Evolutionary conservation across 2,888 invertebrate genomes (phyloP), one percentile per base, ranked within the genome.

Genomic region (Lasioglossum calceatum): DNA sequence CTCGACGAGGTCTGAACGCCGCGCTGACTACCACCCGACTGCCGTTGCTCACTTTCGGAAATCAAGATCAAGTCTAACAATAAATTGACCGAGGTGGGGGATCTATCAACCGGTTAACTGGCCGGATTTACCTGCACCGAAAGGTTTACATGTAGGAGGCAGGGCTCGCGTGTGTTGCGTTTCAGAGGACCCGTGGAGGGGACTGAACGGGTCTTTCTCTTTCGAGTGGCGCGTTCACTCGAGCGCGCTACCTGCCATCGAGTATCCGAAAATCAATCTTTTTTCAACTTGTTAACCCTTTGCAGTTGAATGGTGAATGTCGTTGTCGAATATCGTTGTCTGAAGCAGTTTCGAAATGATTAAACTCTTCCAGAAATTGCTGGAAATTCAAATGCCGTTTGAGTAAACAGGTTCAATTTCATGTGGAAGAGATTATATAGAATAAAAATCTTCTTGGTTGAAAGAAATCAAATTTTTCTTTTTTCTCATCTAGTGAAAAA

Each of bases 31-130:
- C 73, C 67, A 77, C 73, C 32, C 73, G 84, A 89, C 89, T 88
- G 79, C 32, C 71, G 64, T 23, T 47, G 44, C 67, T 81, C 72
- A 36, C 71, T 83, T 79, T 83, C 72, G 16, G 36, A 84, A 87
- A 87, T 81, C 87, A 84, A 81, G 87, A 87, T 87, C 87, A 87
- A 87, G 82, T 61, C 81, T 72, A 73, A 4, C 39, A 39, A 77
- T 32, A 47, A 14, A 19, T 8, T 14, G 44, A 0, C 12, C n/a
- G 5, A 12, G 54, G 73, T n/a, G 81, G 81, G 85, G 86, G 61
- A 58, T 85, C 75, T 82, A 71, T 87, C 61, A 71, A 85, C 85
- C 79, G 78, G 74, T 77, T 4, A 75, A n/a, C 12, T 47, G 50
- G 7, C 19, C 54, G 23, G 54, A 23, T 54, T 23, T 1, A 10